Evolutionary conservation across 2,888 invertebrate species (phyloP).

Genomic region (Parascotia fuliginaria): DNA sequence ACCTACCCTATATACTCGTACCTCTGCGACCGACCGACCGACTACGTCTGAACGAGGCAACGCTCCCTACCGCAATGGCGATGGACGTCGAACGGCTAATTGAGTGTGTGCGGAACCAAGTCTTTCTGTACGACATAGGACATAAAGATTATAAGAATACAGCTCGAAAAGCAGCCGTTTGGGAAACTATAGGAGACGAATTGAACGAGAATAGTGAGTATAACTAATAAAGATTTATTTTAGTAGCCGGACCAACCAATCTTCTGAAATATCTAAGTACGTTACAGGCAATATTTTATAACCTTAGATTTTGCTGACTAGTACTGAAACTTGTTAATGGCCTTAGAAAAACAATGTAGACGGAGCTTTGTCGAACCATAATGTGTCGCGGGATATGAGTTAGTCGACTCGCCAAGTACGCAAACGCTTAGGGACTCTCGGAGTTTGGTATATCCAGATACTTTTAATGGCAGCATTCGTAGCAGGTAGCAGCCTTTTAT

Average conservation of each 20-base stretch:
- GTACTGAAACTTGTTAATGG: no score
- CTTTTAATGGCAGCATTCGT: no score
- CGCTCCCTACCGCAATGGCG: conserved; percentile 4
- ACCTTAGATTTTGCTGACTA: no score
- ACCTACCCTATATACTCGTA: not conserved
- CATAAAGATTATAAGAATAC: conserved; percentile 42
- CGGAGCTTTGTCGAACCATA: no score
- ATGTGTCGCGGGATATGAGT: no score
- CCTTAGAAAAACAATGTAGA: no score
- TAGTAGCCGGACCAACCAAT: not conserved
- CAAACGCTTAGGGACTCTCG: no score
- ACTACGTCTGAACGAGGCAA: not conserved
- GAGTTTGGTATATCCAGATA: no score
- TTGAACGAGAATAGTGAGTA: conserved; percentile 42
- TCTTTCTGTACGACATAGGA: conserved; percentile 33
- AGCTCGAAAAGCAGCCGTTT: conserved; percentile 30
- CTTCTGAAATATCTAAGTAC: not conserved
- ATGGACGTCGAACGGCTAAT: conserved; percentile 40
- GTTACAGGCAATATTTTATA: no score
- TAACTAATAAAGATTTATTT: not conserved
- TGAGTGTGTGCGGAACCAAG: conserved; percentile 31
- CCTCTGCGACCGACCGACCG: no score
- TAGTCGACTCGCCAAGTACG: no score
- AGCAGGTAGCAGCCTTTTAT: no score
- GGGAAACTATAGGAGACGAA: conserved; percentile 37